Evolutionary conservation across 1,140 invertebrate species (phyloP), one percentile per base, ranked within the genome.

Genomic region (Planococcus citri): DNA sequence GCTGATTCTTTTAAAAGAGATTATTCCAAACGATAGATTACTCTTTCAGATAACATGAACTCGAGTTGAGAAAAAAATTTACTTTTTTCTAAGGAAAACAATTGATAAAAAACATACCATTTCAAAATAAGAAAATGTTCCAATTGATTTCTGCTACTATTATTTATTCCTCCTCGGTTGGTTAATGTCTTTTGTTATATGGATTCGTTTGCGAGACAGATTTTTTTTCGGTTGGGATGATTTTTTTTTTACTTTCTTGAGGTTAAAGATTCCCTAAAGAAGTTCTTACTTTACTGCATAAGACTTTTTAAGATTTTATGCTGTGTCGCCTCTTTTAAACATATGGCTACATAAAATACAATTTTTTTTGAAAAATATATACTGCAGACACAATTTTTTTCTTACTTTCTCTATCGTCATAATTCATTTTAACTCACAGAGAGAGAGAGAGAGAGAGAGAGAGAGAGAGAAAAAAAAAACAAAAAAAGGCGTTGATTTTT

Each of bases 1-100:
- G 41, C n/a, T 51, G 41, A 51, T 51, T 51, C 41, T 51, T 51
- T 51, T 51, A 51, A 51, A 51, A 51, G n/a, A 20, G 41, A 51
- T 51, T 51, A 51, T 51, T 51, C 41, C 41, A 20, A 14, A 20
- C 41, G 41, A 51, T 51, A 51, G 41, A 51, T 51, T 51, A 51
- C 41, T 51, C 41, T 33, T 3, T 14, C 6, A 51, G 41, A 51
- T 51, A 51, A 51, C 41, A 20, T 37, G 14, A 37, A 37, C 33
- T 37, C 33, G 17, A 51, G n/a, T 51, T 51, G 4, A 9, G 17
- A 51, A 17, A 20, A 20, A 20, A 51, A 51, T 51, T 20, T 51
- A 20, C 14, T 37, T 37, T 37, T 37, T 37, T 37, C 6, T 37
- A 20, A 51, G 6, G n/a, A n/a, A n/a, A n/a, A 51, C 41, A 51